Evolutionary conservation across 2,888 invertebrate genomes (phyloP).

Genomic region (Lampropteryx suffumata): DNA sequence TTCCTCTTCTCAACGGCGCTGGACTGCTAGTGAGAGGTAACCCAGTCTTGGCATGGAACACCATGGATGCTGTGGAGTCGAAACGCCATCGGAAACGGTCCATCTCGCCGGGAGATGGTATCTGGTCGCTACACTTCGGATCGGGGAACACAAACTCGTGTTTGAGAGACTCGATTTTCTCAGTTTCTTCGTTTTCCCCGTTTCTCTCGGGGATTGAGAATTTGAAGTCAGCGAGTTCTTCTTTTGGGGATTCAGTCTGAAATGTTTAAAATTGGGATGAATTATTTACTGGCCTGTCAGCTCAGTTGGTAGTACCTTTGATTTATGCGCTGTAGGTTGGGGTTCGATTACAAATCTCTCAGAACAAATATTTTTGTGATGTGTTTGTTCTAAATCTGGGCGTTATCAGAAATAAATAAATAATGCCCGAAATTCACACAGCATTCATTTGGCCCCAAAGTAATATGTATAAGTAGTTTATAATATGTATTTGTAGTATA

Average conservation of each 20-base stretch:
- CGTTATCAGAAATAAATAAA: too few relatives aligned
- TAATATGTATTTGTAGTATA: too few relatives aligned
- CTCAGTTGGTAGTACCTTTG: too few relatives aligned
- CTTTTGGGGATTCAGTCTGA: constrained; percentile 48
- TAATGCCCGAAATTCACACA: too few relatives aligned
- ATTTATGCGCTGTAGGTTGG: too few relatives aligned
- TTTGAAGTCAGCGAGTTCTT: constrained; percentile 36
- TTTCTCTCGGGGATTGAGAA: constrained; percentile 25
- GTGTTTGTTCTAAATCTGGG: too few relatives aligned
- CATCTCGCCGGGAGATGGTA: constrained; percentile 88
- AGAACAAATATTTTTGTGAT: too few relatives aligned
- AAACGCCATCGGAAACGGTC: constrained; percentile 88
- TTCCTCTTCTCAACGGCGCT: constrained; percentile 90
- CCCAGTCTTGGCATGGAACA: constrained; percentile 91
- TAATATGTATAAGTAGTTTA: too few relatives aligned
- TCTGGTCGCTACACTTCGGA: constrained; percentile 31
- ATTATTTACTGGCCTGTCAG: too few relatives aligned
- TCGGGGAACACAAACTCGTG: constrained; percentile 58
- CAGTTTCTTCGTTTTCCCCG: constrained; percentile 6
- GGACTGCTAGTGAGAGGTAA: constrained; percentile 93
- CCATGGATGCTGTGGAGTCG: constrained; percentile 91
- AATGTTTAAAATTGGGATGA: neutral
- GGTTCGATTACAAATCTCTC: too few relatives aligned
- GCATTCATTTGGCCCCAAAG: too few relatives aligned
- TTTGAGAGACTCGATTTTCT: constrained; percentile 21